phyloP scores from a whole-genome alignment of 2,797 vertebrate species.

The Carduelis carduelis region DNA sequence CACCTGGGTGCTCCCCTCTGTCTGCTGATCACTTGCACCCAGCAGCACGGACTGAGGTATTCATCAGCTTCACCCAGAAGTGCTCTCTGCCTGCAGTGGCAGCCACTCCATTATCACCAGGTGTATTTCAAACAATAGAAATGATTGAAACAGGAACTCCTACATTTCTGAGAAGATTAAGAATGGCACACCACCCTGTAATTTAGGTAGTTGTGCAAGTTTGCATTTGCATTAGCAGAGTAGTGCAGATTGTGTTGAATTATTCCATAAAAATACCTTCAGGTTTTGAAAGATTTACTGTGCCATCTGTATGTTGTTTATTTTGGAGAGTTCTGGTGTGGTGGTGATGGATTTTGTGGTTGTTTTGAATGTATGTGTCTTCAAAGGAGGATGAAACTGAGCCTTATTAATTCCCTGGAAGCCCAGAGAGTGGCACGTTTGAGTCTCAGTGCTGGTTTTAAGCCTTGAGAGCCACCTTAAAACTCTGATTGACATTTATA shows the following conservation, averaged over 20 bases:
- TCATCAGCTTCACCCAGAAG: conserved; percentile 28
- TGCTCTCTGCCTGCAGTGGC: conserved; percentile 41
- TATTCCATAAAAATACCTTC: conserved; percentile 19
- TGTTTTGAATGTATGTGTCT: background rate
- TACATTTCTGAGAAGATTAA: conserved; percentile 62
- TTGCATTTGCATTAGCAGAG: conserved; percentile 54
- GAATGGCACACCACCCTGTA: conserved; percentile 66
- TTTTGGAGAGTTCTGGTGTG: conserved; percentile 10
- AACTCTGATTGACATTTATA: background rate
- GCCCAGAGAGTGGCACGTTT: background rate
- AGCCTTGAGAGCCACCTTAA: conserved; percentile 1
- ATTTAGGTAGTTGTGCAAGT: conserved; percentile 48
- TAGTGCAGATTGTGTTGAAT: conserved; percentile 2
- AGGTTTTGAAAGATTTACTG: conserved; percentile 9
- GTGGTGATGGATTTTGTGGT: conserved; percentile 1
- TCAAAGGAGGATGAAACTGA: background rate
- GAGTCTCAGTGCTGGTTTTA: background rate
- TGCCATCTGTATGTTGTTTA: background rate
- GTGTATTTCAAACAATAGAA: conserved; percentile 56
- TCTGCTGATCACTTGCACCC: background rate
- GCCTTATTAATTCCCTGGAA: background rate
- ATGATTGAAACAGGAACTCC: conserved; percentile 69
- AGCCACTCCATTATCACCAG: conserved; percentile 41
- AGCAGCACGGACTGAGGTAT: background rate
- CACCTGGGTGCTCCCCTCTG: background rate